Evolutionary conservation across 2,797 vertebrate genomes (phyloP).

Genomic region (Amazona ochrocephala): DNA sequence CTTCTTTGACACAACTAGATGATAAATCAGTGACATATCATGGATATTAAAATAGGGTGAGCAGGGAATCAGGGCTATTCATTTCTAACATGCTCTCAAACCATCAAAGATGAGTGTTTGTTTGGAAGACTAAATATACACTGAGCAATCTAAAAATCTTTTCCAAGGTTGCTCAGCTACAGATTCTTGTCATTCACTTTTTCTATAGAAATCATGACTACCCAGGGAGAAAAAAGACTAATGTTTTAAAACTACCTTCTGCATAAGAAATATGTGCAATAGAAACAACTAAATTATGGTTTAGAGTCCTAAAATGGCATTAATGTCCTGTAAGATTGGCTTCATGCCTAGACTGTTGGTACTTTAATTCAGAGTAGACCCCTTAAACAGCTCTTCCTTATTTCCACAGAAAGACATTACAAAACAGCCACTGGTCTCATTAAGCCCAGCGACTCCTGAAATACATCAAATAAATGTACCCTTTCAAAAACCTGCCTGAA

Average conservation of each 20-base stretch:
- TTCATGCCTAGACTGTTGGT: not conserved
- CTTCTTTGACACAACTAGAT: not conserved
- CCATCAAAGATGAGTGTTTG: not conserved
- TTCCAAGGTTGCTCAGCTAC: slow-evolving; percentile 21
- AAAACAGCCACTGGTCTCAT: not conserved
- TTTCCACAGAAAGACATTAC: not conserved
- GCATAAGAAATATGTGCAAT: not conserved
- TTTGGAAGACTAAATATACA: slow-evolving; percentile 39
- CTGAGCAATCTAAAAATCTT: slow-evolving; percentile 30
- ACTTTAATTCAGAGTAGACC: slow-evolving; percentile 29
- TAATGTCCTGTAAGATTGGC: not conserved
- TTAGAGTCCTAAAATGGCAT: not conserved
- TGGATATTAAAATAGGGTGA: not conserved
- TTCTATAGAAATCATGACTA: slow-evolving; percentile 19
- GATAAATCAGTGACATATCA: not conserved
- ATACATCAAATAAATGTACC: not conserved
- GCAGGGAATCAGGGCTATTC: slow-evolving; percentile 40
- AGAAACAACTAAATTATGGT: not conserved
- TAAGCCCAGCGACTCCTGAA: not conserved
- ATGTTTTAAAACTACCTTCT: slow-evolving; percentile 29
- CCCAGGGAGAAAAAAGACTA: not conserved
- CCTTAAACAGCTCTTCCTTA: slow-evolving; percentile 10
- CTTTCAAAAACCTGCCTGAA: not conserved
- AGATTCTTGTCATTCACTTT: not conserved
- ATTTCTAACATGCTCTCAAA: not conserved